Percentiles rank a stretch among this genome's conserved stretches.
Evolutionary conservation across 2,888 invertebrate species (phyloP).

Genomic region (Himalopsyche japonica): DNA sequence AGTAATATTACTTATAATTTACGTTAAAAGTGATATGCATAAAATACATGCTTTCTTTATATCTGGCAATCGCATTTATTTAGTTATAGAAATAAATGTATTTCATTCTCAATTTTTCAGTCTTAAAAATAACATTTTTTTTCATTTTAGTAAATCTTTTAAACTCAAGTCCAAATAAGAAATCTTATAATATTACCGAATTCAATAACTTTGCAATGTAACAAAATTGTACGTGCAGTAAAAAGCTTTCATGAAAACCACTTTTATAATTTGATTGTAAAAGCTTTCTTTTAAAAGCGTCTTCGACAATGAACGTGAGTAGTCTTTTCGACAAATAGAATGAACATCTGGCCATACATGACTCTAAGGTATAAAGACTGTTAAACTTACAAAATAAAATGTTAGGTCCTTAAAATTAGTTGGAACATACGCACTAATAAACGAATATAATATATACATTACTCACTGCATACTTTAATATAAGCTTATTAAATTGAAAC

Average conservation of each 20-base stretch:
- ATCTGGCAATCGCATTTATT: too few species aligned
- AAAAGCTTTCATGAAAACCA: neutral
- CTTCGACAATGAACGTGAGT: neutral
- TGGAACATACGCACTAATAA: too few species aligned
- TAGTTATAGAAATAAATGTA: too few species aligned
- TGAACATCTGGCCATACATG: neutral
- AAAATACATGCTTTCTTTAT: too few species aligned
- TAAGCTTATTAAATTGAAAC: too few species aligned
- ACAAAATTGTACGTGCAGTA: neutral
- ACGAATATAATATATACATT: too few species aligned
- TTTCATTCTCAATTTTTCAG: too few species aligned
- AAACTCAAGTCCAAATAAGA: neutral
- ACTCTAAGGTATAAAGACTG: neutral
- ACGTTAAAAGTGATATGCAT: too few species aligned
- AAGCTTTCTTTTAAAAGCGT: neutral
- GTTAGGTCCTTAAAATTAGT: too few species aligned
- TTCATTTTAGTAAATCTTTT: neutral
- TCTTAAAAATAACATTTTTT: neutral
- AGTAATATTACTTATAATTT: too few species aligned
- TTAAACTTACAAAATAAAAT: too few species aligned
- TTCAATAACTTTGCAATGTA: neutral
- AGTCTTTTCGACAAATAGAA: neutral
- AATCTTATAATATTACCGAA: neutral
- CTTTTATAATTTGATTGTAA: neutral
- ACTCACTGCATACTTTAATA: too few species aligned